Evolutionary conservation across 2,113 vertebrate genomes (phyloP), one percentile per base, ranked within the genome.

Genomic region (Corythornis madagascariensis): DNA sequence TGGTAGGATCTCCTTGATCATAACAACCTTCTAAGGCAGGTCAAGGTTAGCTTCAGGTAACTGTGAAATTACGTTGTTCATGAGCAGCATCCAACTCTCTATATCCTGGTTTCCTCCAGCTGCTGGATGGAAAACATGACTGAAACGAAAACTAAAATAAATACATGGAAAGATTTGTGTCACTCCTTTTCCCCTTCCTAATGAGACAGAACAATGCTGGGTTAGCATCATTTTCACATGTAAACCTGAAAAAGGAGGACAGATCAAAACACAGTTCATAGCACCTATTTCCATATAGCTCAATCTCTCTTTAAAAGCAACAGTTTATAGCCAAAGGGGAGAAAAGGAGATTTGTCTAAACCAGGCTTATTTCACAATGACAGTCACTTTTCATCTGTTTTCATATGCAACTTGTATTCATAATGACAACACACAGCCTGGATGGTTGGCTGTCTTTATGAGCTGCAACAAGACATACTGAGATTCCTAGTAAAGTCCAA

Each of bases 31-130:
- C 43, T 4, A 76, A 67, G 35, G 16, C 19, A 73, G 43, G 74
- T 86, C 47, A 93, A 84, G 71, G 79, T 86, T 82, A 87, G 48
- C 53, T 93, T 78, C 42, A 89, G 89, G 84, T 83, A 87, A 79
- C 42, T 33, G 63, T 83, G 63, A 70, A 87, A 92, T 42, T 0
- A 88, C 16, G 17, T 60, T 42, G 22, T 52, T 72, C 69, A 89
- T 69, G 89, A 64, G 63, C 67, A 91, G 77, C 77, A 94, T 69
- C 72, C 75, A 74, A 43, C n/a, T 73, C 35, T 29, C 66, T 63
- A 53, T 35, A 91, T 71, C 66, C 81, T 59, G 29, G 24, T 66
- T 81, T 74, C 61, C 53, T 84, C 66, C 43, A 77, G 73, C 83
- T 90, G 81, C 88, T 19, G 52, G 13, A 47, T 91, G 70, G 63